phyloP scores from a whole-genome alignment of 1,140 invertebrate genomes.

The Capitella teleta region DNA sequence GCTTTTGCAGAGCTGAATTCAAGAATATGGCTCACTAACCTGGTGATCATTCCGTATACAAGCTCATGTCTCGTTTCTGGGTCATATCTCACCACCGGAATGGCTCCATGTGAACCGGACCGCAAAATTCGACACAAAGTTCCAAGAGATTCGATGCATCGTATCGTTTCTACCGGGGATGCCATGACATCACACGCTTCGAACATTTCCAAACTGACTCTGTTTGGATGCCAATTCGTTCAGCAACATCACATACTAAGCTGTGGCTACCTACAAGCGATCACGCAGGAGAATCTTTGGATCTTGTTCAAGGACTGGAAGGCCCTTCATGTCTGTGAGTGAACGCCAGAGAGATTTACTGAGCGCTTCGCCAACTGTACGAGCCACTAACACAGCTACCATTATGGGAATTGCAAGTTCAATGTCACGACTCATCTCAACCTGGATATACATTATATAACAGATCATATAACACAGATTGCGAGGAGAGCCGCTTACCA shows the following conservation, averaged over 20 bases:
- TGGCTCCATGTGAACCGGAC: constrained; percentile 38
- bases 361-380: constrained; percentile 1
- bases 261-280: not conserved
- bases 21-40: constrained; percentile 20
- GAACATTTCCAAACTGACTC: constrained; percentile 17
- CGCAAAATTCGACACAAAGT: constrained; percentile 28
- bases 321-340: constrained; percentile 7
- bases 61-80: constrained; percentile 17
- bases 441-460: not conserved
- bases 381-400: constrained; percentile 7
- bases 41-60: constrained; percentile 38
- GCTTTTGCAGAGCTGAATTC: not conserved
- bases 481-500: constrained; percentile 4
- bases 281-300: constrained; percentile 1
- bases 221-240: too few relatives aligned
- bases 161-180: constrained; percentile 29
- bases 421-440: constrained; percentile 10
- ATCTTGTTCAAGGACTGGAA: constrained; percentile 8
- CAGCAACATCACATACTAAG: not conserved
- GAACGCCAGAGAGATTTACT: constrained; percentile 6
- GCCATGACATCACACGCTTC: constrained; percentile 36
- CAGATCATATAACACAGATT: not conserved
- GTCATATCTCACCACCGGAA: constrained; percentile 32
- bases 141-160: constrained; percentile 25
- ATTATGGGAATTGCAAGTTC: constrained; percentile 8